A percentile compares a stretch with the other conserved stretches of the same genome.
Conservation (phyloP, 2,797 vertebrate genomes). For the Chelidonichthys spinosus region DNA sequence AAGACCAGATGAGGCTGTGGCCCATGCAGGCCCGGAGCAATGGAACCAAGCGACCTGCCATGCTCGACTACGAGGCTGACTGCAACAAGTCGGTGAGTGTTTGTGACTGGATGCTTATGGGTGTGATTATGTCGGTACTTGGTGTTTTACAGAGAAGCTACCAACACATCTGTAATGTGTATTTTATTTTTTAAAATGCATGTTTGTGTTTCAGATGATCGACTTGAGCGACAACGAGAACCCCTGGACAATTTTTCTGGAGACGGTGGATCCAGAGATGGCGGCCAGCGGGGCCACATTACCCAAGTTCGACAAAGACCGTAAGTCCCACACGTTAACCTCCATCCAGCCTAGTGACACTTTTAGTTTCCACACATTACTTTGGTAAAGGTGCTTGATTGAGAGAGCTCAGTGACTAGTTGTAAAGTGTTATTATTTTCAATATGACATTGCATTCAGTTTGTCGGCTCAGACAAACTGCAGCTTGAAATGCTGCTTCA, state of each 20-base stretch:
- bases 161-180: background rate
- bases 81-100: constrained; percentile 92
- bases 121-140: background rate
- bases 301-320: constrained; percentile 99
- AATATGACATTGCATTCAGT: background rate
- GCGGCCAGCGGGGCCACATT: constrained; percentile 97
- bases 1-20: constrained; percentile 99
- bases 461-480: background rate
- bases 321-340: constrained; percentile 83
- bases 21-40: constrained; percentile 99
- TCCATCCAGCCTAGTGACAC: background rate
- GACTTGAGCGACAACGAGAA: constrained; percentile 99
- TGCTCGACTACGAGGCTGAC: constrained; percentile 98
- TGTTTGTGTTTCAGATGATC: constrained; percentile 89
- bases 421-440: background rate
- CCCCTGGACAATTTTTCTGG: constrained; percentile 99
- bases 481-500: constrained; percentile 22
- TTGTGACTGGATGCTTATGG: background rate
- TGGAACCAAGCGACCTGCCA: constrained; percentile 97
- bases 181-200: background rate
- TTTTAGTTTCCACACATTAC: background rate
- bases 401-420: background rate
- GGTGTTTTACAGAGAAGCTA: background rate
- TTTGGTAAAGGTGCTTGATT: background rate
- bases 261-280: constrained; percentile 98